Evolutionary conservation across 2,888 invertebrate genomes (phyloP), one percentile per base, ranked within the genome.

Genomic region (Cryptophagus acutangulus): DNA sequence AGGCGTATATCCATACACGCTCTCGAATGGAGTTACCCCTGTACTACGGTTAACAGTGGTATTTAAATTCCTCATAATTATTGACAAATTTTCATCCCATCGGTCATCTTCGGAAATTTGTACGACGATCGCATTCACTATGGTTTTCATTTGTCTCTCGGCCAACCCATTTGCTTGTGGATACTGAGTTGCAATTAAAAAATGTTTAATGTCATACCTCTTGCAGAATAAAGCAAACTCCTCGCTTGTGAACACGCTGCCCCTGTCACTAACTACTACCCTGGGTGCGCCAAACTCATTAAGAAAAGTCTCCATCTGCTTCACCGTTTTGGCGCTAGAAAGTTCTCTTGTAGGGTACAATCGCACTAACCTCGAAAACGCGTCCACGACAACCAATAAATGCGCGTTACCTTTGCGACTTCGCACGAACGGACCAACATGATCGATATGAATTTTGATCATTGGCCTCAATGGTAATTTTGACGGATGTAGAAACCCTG

Each of bases 401-500:
- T 57, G 48, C 29, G 45, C 41, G 33, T 54, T 51, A 5, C 42
- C 18, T 10, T 40, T 18, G 0, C 33, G 26, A 1, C 41, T 46
- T 1, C 38, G 41, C 1, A 53, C 37, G 20, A 53, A 51, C 1
- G 57, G 54, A 8, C 51, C 53, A 1, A 50, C 13, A 35, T 57
- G 54, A 18, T 55, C 53, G 1, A 52, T 12, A 17, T 57, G 48
- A 1, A 57, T 40, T 2, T 49, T 30, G 1, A 31, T 52, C 26
- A 58, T 57, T 2, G 55, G 54, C 20, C 52, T 24, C 12, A 17
- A 35, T 6, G 49, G 56, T 1, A 46, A 48, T 0, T 49, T 48
- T n/a, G 53, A 52, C 13, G 57, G 57, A 31, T 58, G 51, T 3
- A 59, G 29, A 2, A 43, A 38, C 3, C 53, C 54, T 1, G 36